Conservation (phyloP, 2,888 invertebrate species). For the Vesta saturnalis region DNA sequence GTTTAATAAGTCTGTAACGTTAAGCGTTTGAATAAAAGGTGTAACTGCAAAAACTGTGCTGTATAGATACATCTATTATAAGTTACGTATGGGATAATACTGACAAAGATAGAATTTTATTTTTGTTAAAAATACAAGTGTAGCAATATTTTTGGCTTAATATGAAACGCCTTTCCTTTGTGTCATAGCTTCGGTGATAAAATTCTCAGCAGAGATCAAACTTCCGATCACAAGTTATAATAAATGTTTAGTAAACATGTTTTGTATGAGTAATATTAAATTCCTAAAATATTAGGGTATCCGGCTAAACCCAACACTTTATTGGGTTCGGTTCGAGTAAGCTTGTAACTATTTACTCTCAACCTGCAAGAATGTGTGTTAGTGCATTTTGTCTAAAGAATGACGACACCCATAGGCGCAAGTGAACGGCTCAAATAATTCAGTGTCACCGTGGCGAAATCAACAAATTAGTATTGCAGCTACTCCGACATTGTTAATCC, state of each 20-base stretch:
- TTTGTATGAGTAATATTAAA: conserved; percentile 48
- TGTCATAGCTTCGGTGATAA: not conserved
- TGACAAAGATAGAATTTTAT: not conserved
- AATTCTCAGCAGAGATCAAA: conserved; percentile 17
- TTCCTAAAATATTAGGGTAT: conserved; percentile 51
- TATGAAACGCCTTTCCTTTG: conserved; percentile 3
- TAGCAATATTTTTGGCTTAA: not conserved
- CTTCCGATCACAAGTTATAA: conserved; percentile 28
- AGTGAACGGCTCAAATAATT: conserved; percentile 56
- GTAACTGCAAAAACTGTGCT: not conserved
- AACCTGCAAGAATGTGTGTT: conserved; percentile 40
- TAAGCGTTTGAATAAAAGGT: not conserved
- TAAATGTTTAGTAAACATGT: conserved; percentile 32
- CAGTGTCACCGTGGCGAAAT: conserved; percentile 62
- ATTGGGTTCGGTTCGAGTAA: conserved; percentile 43
- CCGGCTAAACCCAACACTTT: conserved; percentile 38
- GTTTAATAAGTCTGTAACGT: not conserved
- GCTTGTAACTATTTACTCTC: conserved; percentile 43
- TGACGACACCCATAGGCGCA: conserved; percentile 35
- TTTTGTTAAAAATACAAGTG: not conserved
- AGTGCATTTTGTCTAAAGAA: conserved; percentile 31
- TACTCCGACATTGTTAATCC: conserved; percentile 63
- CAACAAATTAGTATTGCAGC: conserved; percentile 64
- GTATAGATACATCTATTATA: not conserved
- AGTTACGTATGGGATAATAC: not conserved